These are phyloP conservation scores for Nannospalax galili DNA, from an alignment of 2,113 vertebrate species.

Conservation along the genomic window DNA sequence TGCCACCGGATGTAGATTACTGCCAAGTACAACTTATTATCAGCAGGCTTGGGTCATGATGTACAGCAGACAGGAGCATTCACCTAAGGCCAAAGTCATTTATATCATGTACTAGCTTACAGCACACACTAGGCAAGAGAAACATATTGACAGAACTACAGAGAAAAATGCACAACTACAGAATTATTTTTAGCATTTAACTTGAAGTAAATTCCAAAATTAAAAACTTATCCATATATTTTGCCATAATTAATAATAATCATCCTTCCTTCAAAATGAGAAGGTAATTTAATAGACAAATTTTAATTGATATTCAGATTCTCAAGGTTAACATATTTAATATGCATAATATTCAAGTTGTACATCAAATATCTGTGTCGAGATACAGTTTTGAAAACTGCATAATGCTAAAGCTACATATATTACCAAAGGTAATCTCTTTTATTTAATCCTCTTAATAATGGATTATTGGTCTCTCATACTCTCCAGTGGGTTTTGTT, in stretches of 20 bases:
- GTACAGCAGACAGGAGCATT: neutral
- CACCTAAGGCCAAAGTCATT: slow-evolving; percentile 46
- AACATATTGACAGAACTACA: slow-evolving; percentile 62
- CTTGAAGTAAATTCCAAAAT: slow-evolving; percentile 30
- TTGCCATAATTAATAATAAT: slow-evolving; percentile 26
- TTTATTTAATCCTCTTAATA: neutral
- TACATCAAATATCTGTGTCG: neutral
- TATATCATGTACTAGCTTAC: slow-evolving; percentile 42
- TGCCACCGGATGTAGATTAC: slow-evolving; percentile 69
- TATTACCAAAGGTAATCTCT: neutral
- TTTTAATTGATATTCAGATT: slow-evolving; percentile 31
- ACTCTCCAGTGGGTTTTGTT: neutral
- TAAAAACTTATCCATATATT: slow-evolving; percentile 23
- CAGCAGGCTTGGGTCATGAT: slow-evolving; percentile 19
- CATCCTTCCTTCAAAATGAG: neutral
- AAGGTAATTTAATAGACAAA: neutral
- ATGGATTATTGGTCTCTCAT: neutral
- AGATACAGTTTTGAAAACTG: neutral
- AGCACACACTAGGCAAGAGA: slow-evolving; percentile 22
- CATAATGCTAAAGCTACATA: neutral
- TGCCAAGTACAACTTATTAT: slow-evolving; percentile 68
- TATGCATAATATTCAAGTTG: slow-evolving; percentile 25
- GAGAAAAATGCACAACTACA: neutral
- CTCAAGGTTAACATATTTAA: neutral
- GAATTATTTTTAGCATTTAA: slow-evolving; percentile 37